A percentile compares a stretch with the other conserved stretches of the same genome.
phyloP scores from a whole-genome alignment of 2,888 invertebrate genomes.

The Apamea sordens region DNA sequence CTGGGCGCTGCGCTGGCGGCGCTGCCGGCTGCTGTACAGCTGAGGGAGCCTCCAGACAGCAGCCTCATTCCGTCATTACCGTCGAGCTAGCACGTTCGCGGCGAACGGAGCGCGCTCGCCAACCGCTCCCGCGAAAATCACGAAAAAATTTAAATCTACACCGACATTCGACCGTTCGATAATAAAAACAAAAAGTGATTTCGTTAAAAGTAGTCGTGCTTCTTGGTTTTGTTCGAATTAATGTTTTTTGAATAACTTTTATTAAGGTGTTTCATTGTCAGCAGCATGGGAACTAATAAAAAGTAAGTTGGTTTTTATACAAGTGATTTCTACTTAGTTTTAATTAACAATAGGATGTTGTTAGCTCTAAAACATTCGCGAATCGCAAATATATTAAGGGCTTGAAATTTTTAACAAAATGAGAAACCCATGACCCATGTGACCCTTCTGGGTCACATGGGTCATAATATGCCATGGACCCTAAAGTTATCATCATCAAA shows the following conservation, averaged over 20 bases:
- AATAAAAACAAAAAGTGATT: constrained; percentile 72
- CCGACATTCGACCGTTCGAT: constrained; percentile 70
- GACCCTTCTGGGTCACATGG: constrained; percentile 7
- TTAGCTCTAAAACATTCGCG: background rate
- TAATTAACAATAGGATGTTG: constrained; percentile 12
- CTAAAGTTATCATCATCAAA: constrained; percentile 1
- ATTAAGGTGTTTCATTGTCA: constrained; percentile 74
- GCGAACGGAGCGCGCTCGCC: constrained; percentile 82
- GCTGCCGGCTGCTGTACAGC: constrained; percentile 67
- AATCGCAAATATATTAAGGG: constrained; percentile 2
- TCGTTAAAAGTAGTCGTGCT: constrained; percentile 71
- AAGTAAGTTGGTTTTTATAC: constrained; percentile 79
- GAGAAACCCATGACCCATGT: too few species aligned
- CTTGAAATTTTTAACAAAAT: background rate
- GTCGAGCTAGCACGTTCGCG: constrained; percentile 83
- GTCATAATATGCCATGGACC: constrained; percentile 18
- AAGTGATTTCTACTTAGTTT: constrained; percentile 43
- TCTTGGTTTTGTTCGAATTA: constrained; percentile 73
- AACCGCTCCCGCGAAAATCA: constrained; percentile 69
- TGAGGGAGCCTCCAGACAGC: constrained; percentile 70
- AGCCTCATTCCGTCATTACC: constrained; percentile 83
- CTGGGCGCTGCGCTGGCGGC: constrained; percentile 70
- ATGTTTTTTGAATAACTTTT: constrained; percentile 79
- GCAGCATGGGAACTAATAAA: constrained; percentile 84
- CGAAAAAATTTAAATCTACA: constrained; percentile 67